Evolutionary conservation across 2,888 invertebrate species (phyloP).

Genomic region (Microchrysa polita): DNA sequence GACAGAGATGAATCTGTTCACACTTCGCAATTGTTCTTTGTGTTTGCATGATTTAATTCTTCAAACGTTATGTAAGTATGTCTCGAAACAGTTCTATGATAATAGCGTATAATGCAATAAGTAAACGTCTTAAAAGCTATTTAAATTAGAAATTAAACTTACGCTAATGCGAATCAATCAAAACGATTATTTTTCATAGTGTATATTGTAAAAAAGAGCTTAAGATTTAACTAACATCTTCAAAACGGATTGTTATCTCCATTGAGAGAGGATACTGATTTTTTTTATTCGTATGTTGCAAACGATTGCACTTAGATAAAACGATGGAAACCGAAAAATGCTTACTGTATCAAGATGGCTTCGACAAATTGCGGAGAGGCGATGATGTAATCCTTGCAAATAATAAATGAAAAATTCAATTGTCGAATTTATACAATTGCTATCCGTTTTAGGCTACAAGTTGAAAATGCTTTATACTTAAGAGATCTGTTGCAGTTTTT

Average conservation of each 20-base stretch:
- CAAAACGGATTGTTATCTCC: background rate
- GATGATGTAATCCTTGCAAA: background rate
- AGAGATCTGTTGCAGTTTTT: conserved; percentile 36
- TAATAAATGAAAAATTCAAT: too few relatives aligned
- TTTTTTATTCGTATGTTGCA: conserved; percentile 4
- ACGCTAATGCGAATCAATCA: conserved; percentile 8
- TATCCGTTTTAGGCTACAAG: too few relatives aligned
- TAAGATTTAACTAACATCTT: conserved; percentile 6
- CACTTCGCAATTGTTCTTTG: background rate
- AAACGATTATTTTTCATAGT: conserved; percentile 29
- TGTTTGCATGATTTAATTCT: background rate
- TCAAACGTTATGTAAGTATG: background rate
- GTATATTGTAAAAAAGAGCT: conserved; percentile 37
- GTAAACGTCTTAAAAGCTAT: conserved; percentile 31
- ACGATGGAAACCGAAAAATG: background rate
- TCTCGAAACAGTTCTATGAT: background rate
- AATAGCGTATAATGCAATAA: conserved; percentile 3
- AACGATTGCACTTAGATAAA: conserved; percentile 3
- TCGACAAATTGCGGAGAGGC: background rate
- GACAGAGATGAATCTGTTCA: too few relatives aligned
- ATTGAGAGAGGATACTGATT: background rate
- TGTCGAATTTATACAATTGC: too few relatives aligned
- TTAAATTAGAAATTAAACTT: conserved; percentile 27
- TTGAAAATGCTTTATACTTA: too few relatives aligned
- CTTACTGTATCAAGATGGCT: background rate